These are phyloP conservation scores for Xanthia icteritia DNA, from an alignment of 2,888 invertebrate genomes.

Conservation along the genomic window DNA sequence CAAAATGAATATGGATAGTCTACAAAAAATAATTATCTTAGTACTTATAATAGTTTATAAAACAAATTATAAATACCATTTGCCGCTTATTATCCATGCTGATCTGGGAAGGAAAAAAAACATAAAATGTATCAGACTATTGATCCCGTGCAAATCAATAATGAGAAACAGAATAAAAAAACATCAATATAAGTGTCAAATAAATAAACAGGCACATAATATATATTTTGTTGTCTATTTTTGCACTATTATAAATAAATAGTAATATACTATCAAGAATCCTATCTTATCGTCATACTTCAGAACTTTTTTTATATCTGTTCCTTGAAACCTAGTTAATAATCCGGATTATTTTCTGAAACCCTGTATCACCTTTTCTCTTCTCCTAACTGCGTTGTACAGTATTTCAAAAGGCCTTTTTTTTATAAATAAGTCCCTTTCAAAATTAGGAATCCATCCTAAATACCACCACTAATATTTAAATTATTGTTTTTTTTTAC, in stretches of 20 bases:
- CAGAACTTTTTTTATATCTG: background rate
- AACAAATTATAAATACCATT: conserved; percentile 71
- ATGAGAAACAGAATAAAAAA: conserved; percentile 13
- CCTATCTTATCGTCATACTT: background rate
- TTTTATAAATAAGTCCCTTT: background rate
- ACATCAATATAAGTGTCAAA: conserved; percentile 9
- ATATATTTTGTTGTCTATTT: conserved; percentile 8
- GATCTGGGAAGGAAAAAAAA: conserved; percentile 70
- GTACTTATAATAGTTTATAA: conserved; percentile 71
- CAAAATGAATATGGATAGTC: conserved; percentile 45
- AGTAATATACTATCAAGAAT: background rate
- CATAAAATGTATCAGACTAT: conserved; percentile 67
- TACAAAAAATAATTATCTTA: conserved; percentile 51
- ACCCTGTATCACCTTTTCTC: background rate
- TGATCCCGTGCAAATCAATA: conserved; percentile 41
- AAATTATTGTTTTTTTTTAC: background rate
- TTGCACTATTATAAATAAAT: conserved; percentile 10
- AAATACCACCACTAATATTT: no score
- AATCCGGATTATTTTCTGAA: background rate
- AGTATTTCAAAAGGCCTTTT: background rate
- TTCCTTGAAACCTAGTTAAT: background rate
- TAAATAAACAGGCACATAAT: conserved; percentile 19
- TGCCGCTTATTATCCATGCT: conserved; percentile 70
- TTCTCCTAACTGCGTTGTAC: background rate
- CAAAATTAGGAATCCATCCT: background rate